Evolutionary conservation across 2,113 vertebrate species (phyloP), one percentile per base, ranked within the genome.

Genomic region (Caloenas nicobarica): DNA sequence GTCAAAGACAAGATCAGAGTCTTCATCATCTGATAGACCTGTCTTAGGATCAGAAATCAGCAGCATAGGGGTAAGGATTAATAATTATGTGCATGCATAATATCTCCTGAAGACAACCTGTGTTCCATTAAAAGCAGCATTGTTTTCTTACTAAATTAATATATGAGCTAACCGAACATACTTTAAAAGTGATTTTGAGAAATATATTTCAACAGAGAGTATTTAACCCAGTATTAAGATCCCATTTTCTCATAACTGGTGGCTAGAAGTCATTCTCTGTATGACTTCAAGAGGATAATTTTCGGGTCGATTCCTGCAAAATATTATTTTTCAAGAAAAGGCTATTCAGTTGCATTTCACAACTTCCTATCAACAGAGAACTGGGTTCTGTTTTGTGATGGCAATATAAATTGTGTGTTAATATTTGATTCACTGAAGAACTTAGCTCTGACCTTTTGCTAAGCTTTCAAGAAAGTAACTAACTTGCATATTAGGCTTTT

Each of bases 1-100:
- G n/a, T 99, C 98, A 66, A 99, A 99, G 96, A 99, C 98, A 17
- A 98, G 98, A 92, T 98, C 98, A 1, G 99, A 99, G 66, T 99
- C 98, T 7, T 98, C 98, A 1, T 98, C 98, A 2, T 98, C 98
- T 28, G 98, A 99, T 74, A 98, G 99, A 81, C 98, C 98, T 24
- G 97, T 99, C 65, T 98, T 99, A 94, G 98, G 98, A 91, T 99
- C 99, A 57, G 99, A 99, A 95, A 99, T 99, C 97, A 99, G 98
- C 97, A 99, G 98, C 96, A 98, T 99, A 50, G 98, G 98, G 98
- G 99, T 99, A 92, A 98, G 98, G 95, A 84, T 62, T 78, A 68
- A 88, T 40, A 78, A 54, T 40, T 74, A 36, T 18, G 16, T 72
- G 28, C n/a, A 22, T 57, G 73, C 26, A 14, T 40, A n/a, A 24